Conservation (phyloP, 2,113 vertebrate species). For the Cynopterus brachyotis region DNA sequence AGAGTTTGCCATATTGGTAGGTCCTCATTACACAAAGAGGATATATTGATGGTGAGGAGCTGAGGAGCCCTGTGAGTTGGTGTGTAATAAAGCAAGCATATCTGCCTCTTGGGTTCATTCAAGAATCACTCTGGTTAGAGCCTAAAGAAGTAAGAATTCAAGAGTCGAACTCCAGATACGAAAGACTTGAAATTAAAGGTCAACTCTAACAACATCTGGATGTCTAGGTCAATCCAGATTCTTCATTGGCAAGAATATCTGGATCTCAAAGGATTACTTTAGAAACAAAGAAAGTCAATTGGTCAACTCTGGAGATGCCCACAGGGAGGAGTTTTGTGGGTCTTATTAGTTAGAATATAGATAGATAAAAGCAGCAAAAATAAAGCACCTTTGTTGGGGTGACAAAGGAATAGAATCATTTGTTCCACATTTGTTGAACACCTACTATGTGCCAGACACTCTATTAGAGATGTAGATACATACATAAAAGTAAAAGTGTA, state of each 20-base stretch:
- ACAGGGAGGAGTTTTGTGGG: neutral
- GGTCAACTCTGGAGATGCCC: neutral
- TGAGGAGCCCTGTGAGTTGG: neutral
- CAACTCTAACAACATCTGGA: neutral
- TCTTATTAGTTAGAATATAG: neutral
- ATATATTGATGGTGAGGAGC: neutral
- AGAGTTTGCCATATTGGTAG: neutral
- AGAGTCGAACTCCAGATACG: neutral
- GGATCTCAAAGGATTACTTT: neutral
- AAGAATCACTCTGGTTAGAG: neutral
- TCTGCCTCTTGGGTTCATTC: neutral
- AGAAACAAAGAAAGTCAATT: neutral
- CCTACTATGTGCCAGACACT: neutral
- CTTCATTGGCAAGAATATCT: neutral
- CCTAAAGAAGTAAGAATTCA: neutral
- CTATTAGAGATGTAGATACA: neutral
- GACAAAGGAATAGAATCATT: neutral
- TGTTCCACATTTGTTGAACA: neutral
- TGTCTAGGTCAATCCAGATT: neutral
- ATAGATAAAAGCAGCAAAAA: neutral
- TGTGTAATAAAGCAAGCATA: neutral
- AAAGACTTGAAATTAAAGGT: neutral
- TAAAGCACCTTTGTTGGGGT: neutral
- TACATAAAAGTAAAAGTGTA: neutral
- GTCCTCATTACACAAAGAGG: neutral